These are phyloP conservation scores for Anadara kagoshimensis DNA, from an alignment of 1,140 invertebrate species.

Conservation along the genomic window DNA sequence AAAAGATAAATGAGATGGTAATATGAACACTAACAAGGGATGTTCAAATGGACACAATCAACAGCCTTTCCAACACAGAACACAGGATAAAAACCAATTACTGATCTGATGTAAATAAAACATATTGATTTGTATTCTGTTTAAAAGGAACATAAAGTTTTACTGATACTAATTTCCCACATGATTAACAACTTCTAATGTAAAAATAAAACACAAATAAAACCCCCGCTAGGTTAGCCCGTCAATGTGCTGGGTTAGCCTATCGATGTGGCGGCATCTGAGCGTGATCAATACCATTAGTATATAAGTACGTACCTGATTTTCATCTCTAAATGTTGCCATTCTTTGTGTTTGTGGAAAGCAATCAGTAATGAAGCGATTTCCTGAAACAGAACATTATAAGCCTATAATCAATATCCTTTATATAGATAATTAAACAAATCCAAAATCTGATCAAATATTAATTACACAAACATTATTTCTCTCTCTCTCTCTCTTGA, in stretches of 20 bases:
- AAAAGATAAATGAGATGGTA: too few species aligned
- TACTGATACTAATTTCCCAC: background rate
- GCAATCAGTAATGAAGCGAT: constrained; percentile 97
- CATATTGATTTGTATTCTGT: background rate
- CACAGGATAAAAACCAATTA: too few species aligned
- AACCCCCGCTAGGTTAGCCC: background rate
- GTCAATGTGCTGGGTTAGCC: background rate
- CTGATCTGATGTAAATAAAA: background rate
- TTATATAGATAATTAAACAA: background rate
- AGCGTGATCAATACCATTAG: too few species aligned
- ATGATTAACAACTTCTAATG: background rate
- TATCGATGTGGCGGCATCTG: too few species aligned
- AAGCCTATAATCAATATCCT: background rate
- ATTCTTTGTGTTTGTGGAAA: constrained; percentile 95
- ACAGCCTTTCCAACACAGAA: too few species aligned
- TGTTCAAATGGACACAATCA: background rate
- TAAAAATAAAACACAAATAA: background rate
- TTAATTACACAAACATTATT: background rate
- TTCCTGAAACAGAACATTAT: constrained; percentile 81
- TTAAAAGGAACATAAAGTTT: background rate
- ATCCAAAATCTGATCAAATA: background rate
- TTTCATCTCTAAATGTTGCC: constrained; percentile 97
- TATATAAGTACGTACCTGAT: constrained; percentile 82
- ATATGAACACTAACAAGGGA: too few species aligned
- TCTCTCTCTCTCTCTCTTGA: background rate